These are phyloP conservation scores for Chinchilla lanigera DNA, from an alignment of 2,113 vertebrate species.

Conservation along the genomic window DNA sequence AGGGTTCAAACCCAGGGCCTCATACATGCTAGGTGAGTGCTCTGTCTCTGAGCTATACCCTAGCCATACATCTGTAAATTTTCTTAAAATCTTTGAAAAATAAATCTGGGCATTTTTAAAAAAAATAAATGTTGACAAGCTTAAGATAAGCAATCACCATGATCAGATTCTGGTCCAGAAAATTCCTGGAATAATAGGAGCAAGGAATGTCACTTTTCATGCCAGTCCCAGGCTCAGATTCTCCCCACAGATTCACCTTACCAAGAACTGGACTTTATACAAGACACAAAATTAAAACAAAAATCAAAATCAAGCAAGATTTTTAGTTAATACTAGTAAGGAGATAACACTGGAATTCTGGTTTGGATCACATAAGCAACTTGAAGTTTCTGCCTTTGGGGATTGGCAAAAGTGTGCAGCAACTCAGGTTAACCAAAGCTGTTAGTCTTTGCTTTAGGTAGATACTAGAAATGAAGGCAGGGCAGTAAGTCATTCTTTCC, in stretches of 20 bases:
- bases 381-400: slow-evolving; percentile 21
- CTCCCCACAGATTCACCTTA: background rate
- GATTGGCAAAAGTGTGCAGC: background rate
- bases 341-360: background rate
- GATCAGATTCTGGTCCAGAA: background rate
- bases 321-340: background rate
- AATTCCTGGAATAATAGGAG: background rate
- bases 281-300: slow-evolving; percentile 10
- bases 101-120: too few relatives aligned
- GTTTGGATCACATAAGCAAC: background rate
- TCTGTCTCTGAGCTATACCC: background rate
- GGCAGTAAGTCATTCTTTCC: background rate
- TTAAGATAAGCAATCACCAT: slow-evolving; percentile 22
- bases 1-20: background rate
- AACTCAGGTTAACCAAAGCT: background rate
- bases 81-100: slow-evolving; percentile 21
- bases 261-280: background rate
- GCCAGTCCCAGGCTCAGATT: background rate
- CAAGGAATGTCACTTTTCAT: background rate
- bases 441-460: background rate
- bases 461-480: background rate
- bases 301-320: background rate
- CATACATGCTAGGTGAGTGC: background rate
- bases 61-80: background rate
- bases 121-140: too few relatives aligned